These are phyloP conservation scores for Ormia ochracea DNA, from an alignment of 2,888 invertebrate genomes.

Conservation along the genomic window DNA sequence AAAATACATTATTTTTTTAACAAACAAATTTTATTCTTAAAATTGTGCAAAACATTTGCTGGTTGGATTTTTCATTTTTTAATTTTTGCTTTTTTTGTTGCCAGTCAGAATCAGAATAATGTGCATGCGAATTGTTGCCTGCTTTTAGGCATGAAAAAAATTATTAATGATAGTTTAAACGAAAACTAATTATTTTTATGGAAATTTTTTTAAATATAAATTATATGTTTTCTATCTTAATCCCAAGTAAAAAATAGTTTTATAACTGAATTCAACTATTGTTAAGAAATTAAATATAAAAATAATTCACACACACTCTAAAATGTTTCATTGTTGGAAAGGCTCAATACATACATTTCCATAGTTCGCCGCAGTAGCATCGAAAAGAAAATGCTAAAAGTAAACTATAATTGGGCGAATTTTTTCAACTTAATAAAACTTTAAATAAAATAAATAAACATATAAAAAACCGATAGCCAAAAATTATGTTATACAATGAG, in stretches of 20 bases:
- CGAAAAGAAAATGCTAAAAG: constrained; percentile 19
- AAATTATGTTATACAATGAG: no score
- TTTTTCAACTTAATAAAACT: constrained; percentile 52
- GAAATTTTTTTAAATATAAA: no score
- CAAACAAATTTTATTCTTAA: constrained; percentile 12
- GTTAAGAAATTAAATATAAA: no score
- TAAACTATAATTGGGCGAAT: constrained; percentile 52
- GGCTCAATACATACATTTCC: neutral
- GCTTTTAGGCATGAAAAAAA: constrained; percentile 15
- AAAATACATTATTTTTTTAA: constrained; percentile 26
- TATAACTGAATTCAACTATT: no score
- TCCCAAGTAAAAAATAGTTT: no score
- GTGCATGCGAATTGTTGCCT: constrained; percentile 15
- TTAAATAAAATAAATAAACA: neutral
- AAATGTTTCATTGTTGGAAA: no score
- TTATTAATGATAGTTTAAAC: constrained; percentile 20
- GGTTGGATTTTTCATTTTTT: neutral
- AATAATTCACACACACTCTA: no score
- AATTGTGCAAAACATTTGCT: neutral
- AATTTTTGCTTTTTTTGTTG: no score
- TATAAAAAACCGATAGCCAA: neutral
- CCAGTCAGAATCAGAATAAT: neutral
- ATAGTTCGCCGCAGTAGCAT: neutral
- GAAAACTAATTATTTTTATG: neutral
- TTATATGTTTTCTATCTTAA: no score